phyloP scores from a whole-genome alignment of 2,113 vertebrate genomes.

The Podarcis muralis region DNA sequence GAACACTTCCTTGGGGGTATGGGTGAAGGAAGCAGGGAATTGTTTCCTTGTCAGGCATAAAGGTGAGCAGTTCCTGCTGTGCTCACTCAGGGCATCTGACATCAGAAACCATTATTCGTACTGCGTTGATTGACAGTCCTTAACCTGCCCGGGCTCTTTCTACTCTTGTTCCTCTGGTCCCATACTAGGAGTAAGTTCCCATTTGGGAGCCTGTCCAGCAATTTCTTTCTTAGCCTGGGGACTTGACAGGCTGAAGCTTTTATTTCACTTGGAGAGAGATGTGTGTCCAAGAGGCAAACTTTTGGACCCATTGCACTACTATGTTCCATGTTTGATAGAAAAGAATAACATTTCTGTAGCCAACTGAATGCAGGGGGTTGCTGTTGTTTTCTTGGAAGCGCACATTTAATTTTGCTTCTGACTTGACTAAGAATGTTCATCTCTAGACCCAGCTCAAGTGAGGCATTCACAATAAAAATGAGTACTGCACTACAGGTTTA shows the following conservation, averaged over 20 bases:
- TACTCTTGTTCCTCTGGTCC: neutral
- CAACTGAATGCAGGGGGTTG: neutral
- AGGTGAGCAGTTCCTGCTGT: neutral
- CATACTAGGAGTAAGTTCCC: neutral
- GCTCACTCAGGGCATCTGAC: too few relatives aligned
- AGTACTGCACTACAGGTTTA: neutral
- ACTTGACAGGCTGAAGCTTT: neutral
- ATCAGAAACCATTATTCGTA: neutral
- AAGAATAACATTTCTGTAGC: neutral
- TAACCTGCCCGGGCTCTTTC: neutral
- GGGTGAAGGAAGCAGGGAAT: neutral
- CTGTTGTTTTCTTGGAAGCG: too few relatives aligned
- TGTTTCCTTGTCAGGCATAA: neutral
- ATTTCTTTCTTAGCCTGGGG: neutral
- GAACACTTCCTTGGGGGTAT: neutral
- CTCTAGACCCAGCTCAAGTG: neutral
- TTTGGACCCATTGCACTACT: neutral
- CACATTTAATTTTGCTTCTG: neutral
- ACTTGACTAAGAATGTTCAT: neutral
- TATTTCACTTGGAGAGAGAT: neutral
- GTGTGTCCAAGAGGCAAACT: neutral
- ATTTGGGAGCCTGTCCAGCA: neutral
- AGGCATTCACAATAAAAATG: neutral
- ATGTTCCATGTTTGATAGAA: too few relatives aligned
- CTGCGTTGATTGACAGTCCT: too few relatives aligned